Base-by-base conservation (phyloP, 2,113 vertebrate species). In the Hyla sarda region DNA sequence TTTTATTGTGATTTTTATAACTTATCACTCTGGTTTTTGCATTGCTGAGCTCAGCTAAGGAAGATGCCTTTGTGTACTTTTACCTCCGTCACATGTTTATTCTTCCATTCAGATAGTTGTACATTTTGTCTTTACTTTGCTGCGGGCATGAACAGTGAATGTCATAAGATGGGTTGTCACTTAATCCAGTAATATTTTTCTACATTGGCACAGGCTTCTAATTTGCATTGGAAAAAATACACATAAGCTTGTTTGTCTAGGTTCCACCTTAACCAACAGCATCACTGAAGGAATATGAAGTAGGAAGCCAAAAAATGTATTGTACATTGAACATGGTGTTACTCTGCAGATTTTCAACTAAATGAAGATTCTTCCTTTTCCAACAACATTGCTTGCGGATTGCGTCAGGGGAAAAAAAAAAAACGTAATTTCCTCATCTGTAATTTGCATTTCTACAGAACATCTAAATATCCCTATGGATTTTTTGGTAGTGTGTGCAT, bases 131-230 rank as follows among this genome's bases (percentile, higher is more conserved):
- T 54, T 83, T 74, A 74, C 5, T 58, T 47, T 47, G 67, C 52
- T 52, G 52, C 47, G 50, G 34, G 82, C 82, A 84, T 58, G 37
- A 74, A 71, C 34, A 73, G n/a, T 37, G 12, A n/a, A 74, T 58
- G 37, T 74, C 67, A 83, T 45, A 1, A 73, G 50, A 16, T 58
- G 34, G n/a, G 58, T 21, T 82, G 58, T 69, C 47, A 47, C 45
- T 34, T 60, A 47, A 73, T 72, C 41, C 52, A 47, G 3, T 60
- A 54, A 54, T 56, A 60, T 84, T 60, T 84, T 56, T 45, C 45
- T 62, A 25, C 52, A 56, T 17, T 83, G 69, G 50, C 65, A 54
- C 52, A 19, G 6, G 34, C 30, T 14, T 72, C 25, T 54, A 13
- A 32, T 41, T 60, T 79, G 54, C 30, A 34, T 47, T 74, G 50